phyloP scores from a whole-genome alignment of 2,888 invertebrate species.

The Stratiomys singularior region DNA sequence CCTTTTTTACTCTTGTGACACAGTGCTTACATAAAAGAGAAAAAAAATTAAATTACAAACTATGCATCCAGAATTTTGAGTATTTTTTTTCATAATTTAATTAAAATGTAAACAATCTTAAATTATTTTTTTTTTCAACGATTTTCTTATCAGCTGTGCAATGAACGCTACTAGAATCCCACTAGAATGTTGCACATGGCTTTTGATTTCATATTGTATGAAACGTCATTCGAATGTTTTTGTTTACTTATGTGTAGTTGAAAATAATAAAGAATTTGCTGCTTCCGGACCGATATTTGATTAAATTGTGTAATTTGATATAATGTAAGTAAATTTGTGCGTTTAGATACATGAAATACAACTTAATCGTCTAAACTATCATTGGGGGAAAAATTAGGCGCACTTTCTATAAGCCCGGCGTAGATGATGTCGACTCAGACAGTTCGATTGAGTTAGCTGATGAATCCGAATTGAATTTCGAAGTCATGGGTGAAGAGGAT shows the following conservation, averaged over 20 bases:
- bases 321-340: background rate
- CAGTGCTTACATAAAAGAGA: too few relatives aligned
- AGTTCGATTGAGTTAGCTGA: conserved; percentile 45
- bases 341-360: background rate
- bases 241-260: conserved; percentile 25
- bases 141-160: too few relatives aligned
- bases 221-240: conserved; percentile 30
- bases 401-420: conserved; percentile 49
- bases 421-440: conserved; percentile 49
- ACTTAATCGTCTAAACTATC: background rate
- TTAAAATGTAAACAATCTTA: too few relatives aligned
- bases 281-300: background rate
- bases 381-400: conserved; percentile 46
- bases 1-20: too few relatives aligned
- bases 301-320: background rate
- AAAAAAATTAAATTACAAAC: too few relatives aligned
- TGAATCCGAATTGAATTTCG: conserved; percentile 30
- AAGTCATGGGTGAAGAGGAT: conserved; percentile 21
- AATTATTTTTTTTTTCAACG: too few relatives aligned
- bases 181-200: too few relatives aligned
- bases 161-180: too few relatives aligned
- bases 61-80: too few relatives aligned
- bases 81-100: too few relatives aligned
- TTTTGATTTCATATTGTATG: too few relatives aligned
- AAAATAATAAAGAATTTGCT: background rate